A percentile compares a stretch with the other conserved stretches of the same genome.
Evolutionary conservation across 2,113 vertebrate species (phyloP).

Genomic region (Holacanthus passer): DNA sequence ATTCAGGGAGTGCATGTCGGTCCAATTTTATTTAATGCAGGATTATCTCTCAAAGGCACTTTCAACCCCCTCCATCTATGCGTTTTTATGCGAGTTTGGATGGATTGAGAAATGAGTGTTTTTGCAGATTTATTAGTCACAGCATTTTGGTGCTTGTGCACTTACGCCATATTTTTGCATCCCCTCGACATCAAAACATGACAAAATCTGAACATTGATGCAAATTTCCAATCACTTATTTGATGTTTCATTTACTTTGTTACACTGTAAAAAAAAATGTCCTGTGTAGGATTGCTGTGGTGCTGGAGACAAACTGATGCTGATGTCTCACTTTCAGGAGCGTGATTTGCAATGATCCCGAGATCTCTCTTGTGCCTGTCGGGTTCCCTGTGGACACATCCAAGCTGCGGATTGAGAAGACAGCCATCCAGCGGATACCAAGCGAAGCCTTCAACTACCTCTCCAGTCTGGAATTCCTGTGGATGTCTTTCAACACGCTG

Average conservation of each 20-base stretch:
- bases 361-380: constrained; percentile 92
- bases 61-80: constrained; percentile 71
- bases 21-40: constrained; percentile 83
- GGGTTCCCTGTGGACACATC: constrained; percentile 91
- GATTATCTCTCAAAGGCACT: constrained; percentile 87
- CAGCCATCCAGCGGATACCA: constrained; percentile 90
- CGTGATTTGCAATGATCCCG: constrained; percentile 94
- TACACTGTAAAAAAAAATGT: not conserved
- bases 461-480: constrained; percentile 93
- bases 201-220: not conserved
- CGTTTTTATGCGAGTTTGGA: constrained; percentile 70
- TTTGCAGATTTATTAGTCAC: constrained; percentile 15
- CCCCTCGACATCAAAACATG: not conserved
- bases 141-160: not conserved
- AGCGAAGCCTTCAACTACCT: constrained; percentile 90
- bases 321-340: constrained; percentile 82
- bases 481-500: constrained; percentile 96
- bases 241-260: not conserved
- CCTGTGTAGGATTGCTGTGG: not conserved
- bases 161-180: not conserved
- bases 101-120: not conserved
- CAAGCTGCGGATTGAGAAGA: constrained; percentile 94
- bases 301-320: not conserved
- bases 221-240: not conserved
- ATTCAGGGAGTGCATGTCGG: constrained; percentile 74